Conservation (phyloP, 2,113 vertebrate genomes). For the Hipposideros armiger region DNA sequence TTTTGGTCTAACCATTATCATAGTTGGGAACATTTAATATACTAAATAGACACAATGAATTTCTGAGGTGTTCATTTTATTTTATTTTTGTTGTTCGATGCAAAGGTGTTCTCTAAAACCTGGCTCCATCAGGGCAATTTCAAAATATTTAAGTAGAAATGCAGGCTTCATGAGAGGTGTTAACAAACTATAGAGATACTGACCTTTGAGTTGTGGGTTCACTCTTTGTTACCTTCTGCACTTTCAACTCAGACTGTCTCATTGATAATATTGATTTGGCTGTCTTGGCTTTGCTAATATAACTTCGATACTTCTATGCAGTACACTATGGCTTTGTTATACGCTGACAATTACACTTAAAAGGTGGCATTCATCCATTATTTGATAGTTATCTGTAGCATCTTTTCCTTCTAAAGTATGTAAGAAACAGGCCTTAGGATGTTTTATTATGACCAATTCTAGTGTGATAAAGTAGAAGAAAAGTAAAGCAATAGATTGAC, state of each 20-base stretch:
- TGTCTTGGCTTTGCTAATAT: not conserved
- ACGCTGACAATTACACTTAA: not conserved
- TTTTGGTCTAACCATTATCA: not conserved
- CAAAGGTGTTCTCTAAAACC: not conserved
- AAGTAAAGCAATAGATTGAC: not conserved
- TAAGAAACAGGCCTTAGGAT: not conserved
- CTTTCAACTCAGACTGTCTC: not conserved
- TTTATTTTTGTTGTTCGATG: not conserved
- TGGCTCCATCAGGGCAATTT: not conserved
- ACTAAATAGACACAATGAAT: not conserved
- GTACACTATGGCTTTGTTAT: not conserved
- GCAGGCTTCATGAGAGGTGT: not conserved
- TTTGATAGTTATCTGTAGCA: not conserved
- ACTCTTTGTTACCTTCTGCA: not conserved
- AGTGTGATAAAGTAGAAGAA: not conserved
- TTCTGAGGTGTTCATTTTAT: not conserved
- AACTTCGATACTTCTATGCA: not conserved
- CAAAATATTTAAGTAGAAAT: not conserved
- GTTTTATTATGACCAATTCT: not conserved
- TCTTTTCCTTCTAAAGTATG: not conserved
- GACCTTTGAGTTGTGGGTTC: not conserved
- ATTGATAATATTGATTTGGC: constrained; percentile 20
- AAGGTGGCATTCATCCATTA: not conserved
- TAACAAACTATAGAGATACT: constrained; percentile 7
- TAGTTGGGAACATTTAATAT: not conserved